A percentile compares a stretch with the other conserved stretches of the same genome.
phyloP scores from a whole-genome alignment of 2,797 vertebrate genomes.

The Enteromius paludinosus region DNA sequence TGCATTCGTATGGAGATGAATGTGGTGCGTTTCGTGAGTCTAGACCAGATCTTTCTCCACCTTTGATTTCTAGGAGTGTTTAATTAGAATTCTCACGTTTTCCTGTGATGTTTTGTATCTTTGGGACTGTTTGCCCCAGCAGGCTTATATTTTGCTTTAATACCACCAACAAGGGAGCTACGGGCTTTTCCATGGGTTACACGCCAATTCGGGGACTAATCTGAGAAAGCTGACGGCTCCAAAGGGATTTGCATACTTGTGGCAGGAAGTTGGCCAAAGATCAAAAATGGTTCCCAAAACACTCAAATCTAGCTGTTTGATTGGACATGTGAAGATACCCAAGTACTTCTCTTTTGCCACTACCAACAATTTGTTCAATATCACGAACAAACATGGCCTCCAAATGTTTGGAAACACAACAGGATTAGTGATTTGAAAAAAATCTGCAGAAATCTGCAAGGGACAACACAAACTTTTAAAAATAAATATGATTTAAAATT shows the following conservation, averaged over 20 bases:
- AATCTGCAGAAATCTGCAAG: neutral
- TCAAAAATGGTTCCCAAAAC: neutral
- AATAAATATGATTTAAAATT: neutral
- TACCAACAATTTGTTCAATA: neutral
- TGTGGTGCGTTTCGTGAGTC: constrained; percentile 6
- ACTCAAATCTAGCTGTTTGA: neutral
- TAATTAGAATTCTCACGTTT: constrained; percentile 83
- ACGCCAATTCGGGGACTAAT: constrained; percentile 12
- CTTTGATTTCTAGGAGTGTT: constrained; percentile 20
- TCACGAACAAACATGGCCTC: neutral
- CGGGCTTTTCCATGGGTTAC: constrained; percentile 31
- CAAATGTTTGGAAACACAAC: neutral
- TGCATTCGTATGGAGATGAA: constrained; percentile 21
- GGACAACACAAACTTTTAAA: neutral
- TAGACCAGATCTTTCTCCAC: constrained; percentile 34
- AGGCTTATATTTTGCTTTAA: constrained; percentile 59
- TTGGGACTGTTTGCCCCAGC: constrained; percentile 78
- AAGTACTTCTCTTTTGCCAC: neutral
- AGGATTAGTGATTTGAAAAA: neutral
- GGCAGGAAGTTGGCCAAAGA: neutral
- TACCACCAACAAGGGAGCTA: constrained; percentile 18
- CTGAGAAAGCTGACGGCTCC: constrained; percentile 8
- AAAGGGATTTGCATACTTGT: constrained; percentile 17
- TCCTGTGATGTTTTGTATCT: constrained; percentile 79
- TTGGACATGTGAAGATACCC: neutral